Evolutionary conservation across 1,140 invertebrate genomes (phyloP), one percentile per base, ranked within the genome.

Genomic region (Delia radicum): DNA sequence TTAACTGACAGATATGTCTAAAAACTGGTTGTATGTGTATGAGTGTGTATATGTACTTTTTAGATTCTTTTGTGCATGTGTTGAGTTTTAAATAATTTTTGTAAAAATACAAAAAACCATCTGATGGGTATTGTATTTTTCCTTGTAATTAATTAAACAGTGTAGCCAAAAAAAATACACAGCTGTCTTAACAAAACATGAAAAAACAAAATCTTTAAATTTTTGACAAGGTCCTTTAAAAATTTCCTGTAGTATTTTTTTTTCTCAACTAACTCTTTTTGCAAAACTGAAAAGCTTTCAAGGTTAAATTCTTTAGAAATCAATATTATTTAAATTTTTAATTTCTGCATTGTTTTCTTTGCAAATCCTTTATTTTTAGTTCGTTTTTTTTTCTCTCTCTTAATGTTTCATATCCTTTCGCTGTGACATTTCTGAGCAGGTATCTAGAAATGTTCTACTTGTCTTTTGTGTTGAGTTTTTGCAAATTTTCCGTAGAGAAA

Each of bases 1-100:
- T 69, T 69, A 29, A 69, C 65, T 69, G 65, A 69, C 65, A 69
- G 65, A 69, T 55, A 28, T 69, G 65, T 69, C 65, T 69, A 69
- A 69, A 26, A 31, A 33, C 29, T 69, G n/a, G 28, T 28, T 33
- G 28, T 21, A 55, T 55, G 48, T 21, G 18, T 55, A 55, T 21
- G 15, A 2, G 18, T 55, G 4, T 24, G 18, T 55, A 55, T 55
- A 5, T 55, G 8, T 55, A 55, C 6, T 55, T 55, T 55, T 21
- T 55, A 55, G n/a, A 21, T 65, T 65, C 8, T 37, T 33, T 31
- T 69, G 28, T 67, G 31, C 29, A 27, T 67, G 26, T 69, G 29
- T 33, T 69, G n/a, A 69, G 18, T 55, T 55, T 55, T 55, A 18
- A 55, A 55, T 55, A 55, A 55, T 21, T 55, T 55, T 21, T 21